Percentiles rank a stretch among this genome's conserved stretches.
These are phyloP conservation scores for Bufo bufo DNA, from an alignment of 2,113 vertebrate species.

Conservation along the genomic window DNA sequence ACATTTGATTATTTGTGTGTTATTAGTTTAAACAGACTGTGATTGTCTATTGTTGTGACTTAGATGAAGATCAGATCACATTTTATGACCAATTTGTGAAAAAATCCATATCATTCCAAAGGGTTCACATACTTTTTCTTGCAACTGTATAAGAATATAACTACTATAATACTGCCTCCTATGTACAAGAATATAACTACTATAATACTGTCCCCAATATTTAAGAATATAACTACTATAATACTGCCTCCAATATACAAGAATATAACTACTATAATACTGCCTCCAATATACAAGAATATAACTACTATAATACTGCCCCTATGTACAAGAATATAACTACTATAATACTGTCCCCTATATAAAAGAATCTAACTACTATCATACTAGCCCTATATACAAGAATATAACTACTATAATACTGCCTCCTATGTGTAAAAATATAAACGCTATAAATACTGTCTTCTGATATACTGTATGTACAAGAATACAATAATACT, in stretches of 20 bases:
- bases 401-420: slow-evolving; percentile 25
- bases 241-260: not conserved
- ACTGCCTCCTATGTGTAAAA: not conserved
- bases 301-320: not conserved
- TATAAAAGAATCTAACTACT: not conserved
- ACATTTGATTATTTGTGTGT: too few species aligned
- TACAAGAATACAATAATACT: slow-evolving; percentile 9
- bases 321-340: not conserved
- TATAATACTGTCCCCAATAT: not conserved
- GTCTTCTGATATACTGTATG: not conserved
- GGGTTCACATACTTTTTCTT: too few species aligned
- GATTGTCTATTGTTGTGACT: too few species aligned
- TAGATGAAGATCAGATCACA: too few species aligned
- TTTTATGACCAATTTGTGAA: too few species aligned
- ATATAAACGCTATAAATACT: slow-evolving; percentile 10
- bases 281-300: not conserved
- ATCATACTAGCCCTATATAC: not conserved
- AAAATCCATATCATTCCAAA: too few species aligned
- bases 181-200: not conserved
- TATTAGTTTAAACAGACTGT: too few species aligned
- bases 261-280: slow-evolving; percentile 25
- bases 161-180: not conserved
- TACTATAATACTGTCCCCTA: slow-evolving; percentile 8
- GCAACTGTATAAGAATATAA: too few species aligned
- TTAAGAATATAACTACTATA: slow-evolving; percentile 4